These are phyloP conservation scores for Polyodon spathula DNA, from an alignment of 2,113 vertebrate species.

Conservation along the genomic window DNA sequence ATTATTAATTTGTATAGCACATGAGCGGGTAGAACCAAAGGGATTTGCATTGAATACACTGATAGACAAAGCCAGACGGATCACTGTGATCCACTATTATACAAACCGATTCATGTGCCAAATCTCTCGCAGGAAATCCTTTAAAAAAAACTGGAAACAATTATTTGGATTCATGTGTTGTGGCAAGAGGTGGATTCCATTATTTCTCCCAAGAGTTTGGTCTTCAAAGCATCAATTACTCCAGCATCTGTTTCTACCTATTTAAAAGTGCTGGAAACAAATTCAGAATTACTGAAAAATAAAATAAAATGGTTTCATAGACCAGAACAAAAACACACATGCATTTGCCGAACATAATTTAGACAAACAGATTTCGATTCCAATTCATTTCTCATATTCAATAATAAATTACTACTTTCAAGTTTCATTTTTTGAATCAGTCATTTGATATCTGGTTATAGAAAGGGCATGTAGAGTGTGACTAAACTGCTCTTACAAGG, in stretches of 20 bases:
- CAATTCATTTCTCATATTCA: no score
- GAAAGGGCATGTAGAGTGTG: no score
- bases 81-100: constrained; percentile 4
- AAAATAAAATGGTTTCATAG: not conserved
- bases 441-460: no score
- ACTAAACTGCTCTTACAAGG: no score
- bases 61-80: not conserved
- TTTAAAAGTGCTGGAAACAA: constrained; percentile 1
- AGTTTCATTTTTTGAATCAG: no score
- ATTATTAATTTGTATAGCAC: not conserved
- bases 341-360: no score
- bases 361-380: no score
- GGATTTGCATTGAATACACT: not conserved
- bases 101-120: constrained; percentile 1
- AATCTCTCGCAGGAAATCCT: not conserved
- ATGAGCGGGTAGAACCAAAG: not conserved
- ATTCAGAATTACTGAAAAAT: not conserved
- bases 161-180: not conserved
- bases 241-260: no score
- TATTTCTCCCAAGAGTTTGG: not conserved
- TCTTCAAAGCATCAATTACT: not conserved
- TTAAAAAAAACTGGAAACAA: not conserved
- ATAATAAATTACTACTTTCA: no score
- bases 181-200: constrained; percentile 1
- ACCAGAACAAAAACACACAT: no score